phyloP scores from a whole-genome alignment of 1,140 invertebrate species.

The Reticulitermes speratus region DNA sequence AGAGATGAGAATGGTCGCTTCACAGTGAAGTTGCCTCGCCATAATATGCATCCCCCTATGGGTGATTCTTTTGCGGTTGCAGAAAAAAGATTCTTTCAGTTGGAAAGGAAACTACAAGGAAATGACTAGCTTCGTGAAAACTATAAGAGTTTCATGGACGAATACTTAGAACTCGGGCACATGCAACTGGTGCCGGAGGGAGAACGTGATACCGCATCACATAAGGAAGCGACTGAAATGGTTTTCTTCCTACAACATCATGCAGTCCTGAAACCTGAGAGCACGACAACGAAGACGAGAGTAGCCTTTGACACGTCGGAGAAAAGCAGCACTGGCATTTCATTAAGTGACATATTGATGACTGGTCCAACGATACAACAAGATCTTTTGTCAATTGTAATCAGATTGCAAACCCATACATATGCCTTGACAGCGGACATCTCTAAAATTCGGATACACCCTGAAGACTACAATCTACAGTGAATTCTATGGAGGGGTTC shows the following conservation, averaged over 20 bases:
- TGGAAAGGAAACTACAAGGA: too few species aligned
- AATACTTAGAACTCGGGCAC: too few species aligned
- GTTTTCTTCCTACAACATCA: constrained; percentile 38
- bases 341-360: constrained; percentile 36
- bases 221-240: background rate
- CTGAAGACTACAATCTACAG: constrained; percentile 12
- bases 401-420: constrained; percentile 31
- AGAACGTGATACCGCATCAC: background rate
- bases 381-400: constrained; percentile 30
- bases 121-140: too few species aligned
- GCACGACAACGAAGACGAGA: constrained; percentile 36
- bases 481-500: constrained; percentile 39
- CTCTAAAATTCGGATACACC: constrained; percentile 38
- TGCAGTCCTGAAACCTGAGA: constrained; percentile 33
- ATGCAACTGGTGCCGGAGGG: too few species aligned
- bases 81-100: too few species aligned
- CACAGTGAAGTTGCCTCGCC: too few species aligned
- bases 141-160: too few species aligned
- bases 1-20: too few species aligned
- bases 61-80: too few species aligned
- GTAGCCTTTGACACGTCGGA: constrained; percentile 38
- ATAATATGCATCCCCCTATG: too few species aligned
- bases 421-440: constrained; percentile 35
- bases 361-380: constrained; percentile 34
- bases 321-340: constrained; percentile 32